Evolutionary conservation across 2,888 invertebrate genomes (phyloP).

Genomic region (Romanomermis culicivorax): DNA sequence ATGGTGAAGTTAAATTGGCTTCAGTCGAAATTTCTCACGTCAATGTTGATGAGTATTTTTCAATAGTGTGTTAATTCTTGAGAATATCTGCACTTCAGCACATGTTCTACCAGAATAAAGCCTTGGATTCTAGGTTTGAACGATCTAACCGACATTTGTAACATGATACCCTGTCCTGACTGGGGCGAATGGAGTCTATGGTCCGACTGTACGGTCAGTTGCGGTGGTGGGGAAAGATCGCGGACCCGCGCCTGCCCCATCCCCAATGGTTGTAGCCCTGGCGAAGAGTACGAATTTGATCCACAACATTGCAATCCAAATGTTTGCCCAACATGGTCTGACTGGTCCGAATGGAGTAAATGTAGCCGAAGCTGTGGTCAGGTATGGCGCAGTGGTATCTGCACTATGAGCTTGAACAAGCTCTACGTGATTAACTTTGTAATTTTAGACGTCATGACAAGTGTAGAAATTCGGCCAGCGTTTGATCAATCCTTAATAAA

Average conservation of each 20-base stretch:
- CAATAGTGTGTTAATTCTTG: too few species aligned
- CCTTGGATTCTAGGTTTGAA: conserved; percentile 7
- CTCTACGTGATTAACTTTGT: too few species aligned
- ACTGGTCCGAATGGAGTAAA: conserved; percentile 5
- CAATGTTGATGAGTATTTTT: too few species aligned
- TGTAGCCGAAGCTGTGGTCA: conserved; percentile 8
- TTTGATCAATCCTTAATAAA: too few species aligned
- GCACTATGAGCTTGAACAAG: too few species aligned
- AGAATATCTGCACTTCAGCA: neutral
- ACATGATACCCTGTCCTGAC: conserved; percentile 12
- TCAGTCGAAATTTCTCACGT: too few species aligned
- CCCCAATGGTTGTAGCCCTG: conserved; percentile 4
- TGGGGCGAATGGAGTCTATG: conserved; percentile 13
- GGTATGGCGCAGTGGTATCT: too few species aligned
- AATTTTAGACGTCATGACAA: too few species aligned
- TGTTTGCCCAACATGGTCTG: conserved; percentile 5
- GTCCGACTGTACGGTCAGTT: conserved; percentile 10
- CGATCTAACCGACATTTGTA: conserved; percentile 10
- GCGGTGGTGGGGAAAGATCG: conserved; percentile 8
- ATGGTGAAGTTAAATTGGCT: too few species aligned
- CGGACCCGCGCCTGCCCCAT: conserved; percentile 8
- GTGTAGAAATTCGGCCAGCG: too few species aligned
- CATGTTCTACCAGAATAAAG: neutral
- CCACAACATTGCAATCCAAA: neutral
- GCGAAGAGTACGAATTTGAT: conserved; percentile 2